These are phyloP conservation scores for Drosophila mettleri DNA, from an alignment of 2,888 invertebrate species.

Conservation along the genomic window DNA sequence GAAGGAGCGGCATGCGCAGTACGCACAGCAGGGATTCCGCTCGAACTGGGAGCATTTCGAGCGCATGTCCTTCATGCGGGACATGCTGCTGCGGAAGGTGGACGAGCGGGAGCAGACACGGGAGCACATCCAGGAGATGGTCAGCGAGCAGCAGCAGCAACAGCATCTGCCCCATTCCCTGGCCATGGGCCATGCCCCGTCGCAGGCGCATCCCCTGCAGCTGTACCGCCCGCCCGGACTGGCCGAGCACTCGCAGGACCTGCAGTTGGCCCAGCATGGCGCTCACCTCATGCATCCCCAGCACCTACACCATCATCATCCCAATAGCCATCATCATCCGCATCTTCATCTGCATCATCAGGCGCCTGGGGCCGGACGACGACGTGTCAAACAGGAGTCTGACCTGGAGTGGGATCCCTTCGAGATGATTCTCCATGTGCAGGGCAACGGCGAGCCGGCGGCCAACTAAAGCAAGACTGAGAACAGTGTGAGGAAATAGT, in stretches of 20 bases:
- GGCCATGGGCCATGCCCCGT: conserved; percentile 25
- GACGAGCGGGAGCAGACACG: conserved; percentile 83
- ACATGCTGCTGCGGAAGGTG: conserved; percentile 79
- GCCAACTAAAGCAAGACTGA: conserved; percentile 76
- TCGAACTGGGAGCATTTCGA: conserved; percentile 83
- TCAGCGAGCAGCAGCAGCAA: conserved; percentile 82
- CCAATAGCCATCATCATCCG: conserved; percentile 14
- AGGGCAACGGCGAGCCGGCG: conserved; percentile 77
- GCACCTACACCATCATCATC: conserved; percentile 9
- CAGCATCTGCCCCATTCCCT: conserved; percentile 73
- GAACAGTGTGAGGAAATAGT: no score
- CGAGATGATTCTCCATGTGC: conserved; percentile 83
- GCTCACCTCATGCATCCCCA: conserved; percentile 56
- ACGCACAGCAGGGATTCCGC: conserved; percentile 76
- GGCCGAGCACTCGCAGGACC: conserved; percentile 72
- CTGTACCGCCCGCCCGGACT: conserved; percentile 62
- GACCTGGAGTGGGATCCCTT: conserved; percentile 83
- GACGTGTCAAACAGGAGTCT: conserved; percentile 80
- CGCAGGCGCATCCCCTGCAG: conserved; percentile 58
- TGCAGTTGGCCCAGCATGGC: conserved; percentile 62
- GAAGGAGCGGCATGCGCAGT: conserved; percentile 81
- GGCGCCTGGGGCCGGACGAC: conserved; percentile 33
- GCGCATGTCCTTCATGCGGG: conserved; percentile 82
- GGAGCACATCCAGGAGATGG: conserved; percentile 83
- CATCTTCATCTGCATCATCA: conserved; percentile 34